Evolutionary conservation across 2,888 invertebrate genomes (phyloP).

Genomic region (Amblyjoppa fuscipennis): DNA sequence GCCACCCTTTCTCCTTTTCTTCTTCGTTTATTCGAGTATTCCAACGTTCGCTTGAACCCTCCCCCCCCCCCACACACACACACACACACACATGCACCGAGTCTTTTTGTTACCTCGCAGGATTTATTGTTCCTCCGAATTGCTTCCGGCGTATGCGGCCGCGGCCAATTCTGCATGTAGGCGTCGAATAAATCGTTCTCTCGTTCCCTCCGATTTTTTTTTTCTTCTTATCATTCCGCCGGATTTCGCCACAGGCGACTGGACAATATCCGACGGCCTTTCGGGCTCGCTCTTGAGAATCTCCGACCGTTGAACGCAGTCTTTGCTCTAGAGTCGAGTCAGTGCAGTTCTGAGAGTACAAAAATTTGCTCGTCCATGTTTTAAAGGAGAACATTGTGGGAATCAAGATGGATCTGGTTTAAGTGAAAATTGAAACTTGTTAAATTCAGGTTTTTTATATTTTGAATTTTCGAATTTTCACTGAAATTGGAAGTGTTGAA

Average conservation of each 20-base stretch:
- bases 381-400: too few relatives aligned
- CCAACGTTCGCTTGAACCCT: slow-evolving; percentile 30
- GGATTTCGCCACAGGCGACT: slow-evolving; percentile 31
- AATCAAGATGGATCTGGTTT: too few relatives aligned
- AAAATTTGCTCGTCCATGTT: too few relatives aligned
- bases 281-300: slow-evolving; percentile 12
- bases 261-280: slow-evolving; percentile 21
- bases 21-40: slow-evolving; percentile 26
- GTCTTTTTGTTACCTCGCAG: slow-evolving; percentile 59
- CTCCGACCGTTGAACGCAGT: not conserved
- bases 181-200: slow-evolving; percentile 68
- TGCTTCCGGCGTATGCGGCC: slow-evolving; percentile 61
- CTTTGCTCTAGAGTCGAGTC: too few relatives aligned
- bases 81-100: slow-evolving; percentile 13
- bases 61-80: slow-evolving; percentile 8
- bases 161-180: slow-evolving; percentile 70
- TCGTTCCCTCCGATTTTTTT: slow-evolving; percentile 31
- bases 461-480: too few relatives aligned
- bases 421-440: too few relatives aligned
- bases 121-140: slow-evolving; percentile 70
- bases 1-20: slow-evolving; percentile 52
- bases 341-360: too few relatives aligned
- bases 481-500: too few relatives aligned
- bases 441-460: too few relatives aligned
- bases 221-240: slow-evolving; percentile 37